Evolutionary conservation across 2,113 vertebrate species (phyloP).

Genomic region (cat (Felis catus)): DNA sequence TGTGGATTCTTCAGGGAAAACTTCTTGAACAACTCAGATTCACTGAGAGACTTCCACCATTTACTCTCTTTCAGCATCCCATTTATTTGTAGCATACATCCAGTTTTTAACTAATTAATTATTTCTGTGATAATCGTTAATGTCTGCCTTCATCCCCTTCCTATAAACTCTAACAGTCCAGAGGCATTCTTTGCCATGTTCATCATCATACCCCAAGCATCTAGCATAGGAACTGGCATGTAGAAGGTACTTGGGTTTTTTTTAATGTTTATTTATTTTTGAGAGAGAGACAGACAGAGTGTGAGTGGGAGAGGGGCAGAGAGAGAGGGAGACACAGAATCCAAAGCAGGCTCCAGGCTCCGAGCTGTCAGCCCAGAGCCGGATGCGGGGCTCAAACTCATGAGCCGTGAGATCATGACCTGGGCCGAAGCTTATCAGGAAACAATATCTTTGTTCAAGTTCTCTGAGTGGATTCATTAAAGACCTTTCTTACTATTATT

Average conservation of each 20-base stretch:
- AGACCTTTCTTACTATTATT: not conserved
- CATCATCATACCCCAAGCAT: not conserved
- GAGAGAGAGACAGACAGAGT: too few species aligned
- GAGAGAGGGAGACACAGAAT: too few species aligned
- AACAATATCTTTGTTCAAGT: conserved; percentile 7
- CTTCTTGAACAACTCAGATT: not conserved
- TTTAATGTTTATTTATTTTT: too few species aligned
- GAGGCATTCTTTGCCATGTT: not conserved
- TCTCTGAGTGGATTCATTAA: not conserved
- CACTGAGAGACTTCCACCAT: not conserved
- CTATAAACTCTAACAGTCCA: not conserved
- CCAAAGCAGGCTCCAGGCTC: too few species aligned
- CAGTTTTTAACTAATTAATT: conserved; percentile 29
- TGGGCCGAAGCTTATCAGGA: not conserved
- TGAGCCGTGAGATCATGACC: too few species aligned
- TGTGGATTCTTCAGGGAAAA: not conserved
- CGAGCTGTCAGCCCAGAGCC: too few species aligned
- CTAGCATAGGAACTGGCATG: not conserved
- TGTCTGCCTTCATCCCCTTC: not conserved
- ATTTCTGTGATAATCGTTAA: not conserved
- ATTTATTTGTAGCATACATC: not conserved
- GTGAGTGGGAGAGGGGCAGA: too few species aligned
- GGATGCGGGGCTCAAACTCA: too few species aligned
- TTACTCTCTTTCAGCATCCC: not conserved
- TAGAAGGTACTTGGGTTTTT: not conserved